A percentile compares a stretch with the other conserved stretches of the same genome.
Conservation (phyloP, 2,113 vertebrate species). For the Coptodon rendalli region DNA sequence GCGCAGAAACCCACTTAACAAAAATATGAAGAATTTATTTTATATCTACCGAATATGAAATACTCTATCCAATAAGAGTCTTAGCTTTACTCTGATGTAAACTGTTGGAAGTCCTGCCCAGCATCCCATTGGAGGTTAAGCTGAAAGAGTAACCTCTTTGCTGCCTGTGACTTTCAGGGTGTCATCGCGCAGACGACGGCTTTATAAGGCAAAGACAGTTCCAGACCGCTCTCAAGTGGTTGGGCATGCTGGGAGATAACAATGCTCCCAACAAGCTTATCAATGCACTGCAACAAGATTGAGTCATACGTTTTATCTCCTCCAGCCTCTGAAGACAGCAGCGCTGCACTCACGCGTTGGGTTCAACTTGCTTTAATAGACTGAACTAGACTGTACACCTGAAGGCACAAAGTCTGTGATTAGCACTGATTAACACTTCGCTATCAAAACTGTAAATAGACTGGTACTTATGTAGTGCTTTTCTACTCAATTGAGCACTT, state of each 20-base stretch:
- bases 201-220: conserved; percentile 46
- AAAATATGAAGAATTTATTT: not conserved
- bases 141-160: not conserved
- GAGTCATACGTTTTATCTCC: conserved; percentile 38
- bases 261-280: conserved; percentile 40
- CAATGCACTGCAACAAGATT: conserved; percentile 27
- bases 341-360: not conserved
- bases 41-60: not conserved
- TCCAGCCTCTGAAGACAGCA: not conserved
- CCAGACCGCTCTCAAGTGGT: conserved; percentile 13
- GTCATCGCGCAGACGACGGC: not conserved
- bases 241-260: conserved; percentile 36
- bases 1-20: not conserved
- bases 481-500: not conserved
- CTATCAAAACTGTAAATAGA: not conserved
- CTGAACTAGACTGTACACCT: not conserved
- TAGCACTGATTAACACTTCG: not conserved
- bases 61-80: not conserved
- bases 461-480: not conserved
- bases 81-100: not conserved
- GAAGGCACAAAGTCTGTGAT: not conserved
- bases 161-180: not conserved
- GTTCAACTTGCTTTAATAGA: not conserved
- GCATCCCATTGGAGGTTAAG: not conserved
- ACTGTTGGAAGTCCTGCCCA: not conserved